Conservation (phyloP, 1,140 invertebrate species). For the Drepana arcuata region DNA sequence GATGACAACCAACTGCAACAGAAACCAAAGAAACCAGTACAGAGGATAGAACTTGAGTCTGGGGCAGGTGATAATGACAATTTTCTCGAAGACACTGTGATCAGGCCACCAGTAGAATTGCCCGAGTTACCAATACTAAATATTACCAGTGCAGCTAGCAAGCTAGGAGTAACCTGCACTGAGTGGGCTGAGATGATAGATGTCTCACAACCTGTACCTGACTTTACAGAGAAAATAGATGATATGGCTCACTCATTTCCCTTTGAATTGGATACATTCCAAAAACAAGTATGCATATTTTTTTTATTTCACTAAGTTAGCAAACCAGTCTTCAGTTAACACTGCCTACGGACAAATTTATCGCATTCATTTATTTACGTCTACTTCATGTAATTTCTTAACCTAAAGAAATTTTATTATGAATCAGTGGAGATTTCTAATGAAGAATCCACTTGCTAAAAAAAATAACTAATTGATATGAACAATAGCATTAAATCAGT, state of each 20-base stretch:
- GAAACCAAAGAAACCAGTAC: constrained; percentile 20
- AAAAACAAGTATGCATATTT: constrained; percentile 80
- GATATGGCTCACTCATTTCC: constrained; percentile 89
- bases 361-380: too few species aligned
- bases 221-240: constrained; percentile 88
- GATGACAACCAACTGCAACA: constrained; percentile 37
- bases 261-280: constrained; percentile 97
- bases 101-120: constrained; percentile 45
- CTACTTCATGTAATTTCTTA: too few species aligned
- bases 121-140: constrained; percentile 57
- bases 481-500: too few species aligned
- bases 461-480: too few species aligned
- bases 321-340: neutral
- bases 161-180: constrained; percentile 57
- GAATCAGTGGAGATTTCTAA: too few species aligned
- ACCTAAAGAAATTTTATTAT: too few species aligned
- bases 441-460: too few species aligned
- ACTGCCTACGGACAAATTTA: neutral
- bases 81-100: constrained; percentile 49
- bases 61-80: constrained; percentile 35
- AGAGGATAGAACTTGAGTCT: constrained; percentile 24
- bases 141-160: constrained; percentile 30
- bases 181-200: constrained; percentile 93
- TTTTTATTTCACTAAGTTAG: neutral
- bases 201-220: constrained; percentile 81